Evolutionary conservation across 1,140 invertebrate genomes (phyloP).

Genomic region (Diabrotica undecimpunctata): DNA sequence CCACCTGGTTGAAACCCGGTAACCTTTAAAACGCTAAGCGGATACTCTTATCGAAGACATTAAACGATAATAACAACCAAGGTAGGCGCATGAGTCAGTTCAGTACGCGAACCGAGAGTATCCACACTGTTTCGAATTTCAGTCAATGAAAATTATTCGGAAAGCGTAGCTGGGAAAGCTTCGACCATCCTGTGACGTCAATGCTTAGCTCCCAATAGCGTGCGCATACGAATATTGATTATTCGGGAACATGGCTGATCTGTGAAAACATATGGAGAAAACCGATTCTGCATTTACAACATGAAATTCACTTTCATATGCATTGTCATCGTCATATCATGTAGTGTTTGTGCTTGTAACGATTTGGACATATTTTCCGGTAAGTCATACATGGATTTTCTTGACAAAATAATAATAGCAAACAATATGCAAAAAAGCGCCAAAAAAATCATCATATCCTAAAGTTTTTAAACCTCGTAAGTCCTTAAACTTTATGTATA

Average conservation of each 20-base stretch:
- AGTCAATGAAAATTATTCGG: slow-evolving; percentile 25
- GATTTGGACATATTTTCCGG: slow-evolving; percentile 35
- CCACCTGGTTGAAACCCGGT: too few relatives aligned
- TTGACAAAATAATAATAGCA: neutral
- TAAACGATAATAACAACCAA: slow-evolving; percentile 3
- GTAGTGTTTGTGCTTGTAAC: slow-evolving; percentile 31
- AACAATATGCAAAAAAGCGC: slow-evolving; percentile 5
- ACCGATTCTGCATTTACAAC: slow-evolving; percentile 25
- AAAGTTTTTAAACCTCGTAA: too few relatives aligned
- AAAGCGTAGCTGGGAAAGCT: slow-evolving; percentile 17
- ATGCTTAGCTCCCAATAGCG: slow-evolving; percentile 32
- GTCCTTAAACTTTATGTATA: too few relatives aligned
- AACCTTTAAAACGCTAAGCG: neutral
- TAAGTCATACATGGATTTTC: slow-evolving; percentile 25
- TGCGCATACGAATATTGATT: slow-evolving; percentile 36
- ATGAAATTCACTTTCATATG: slow-evolving; percentile 38
- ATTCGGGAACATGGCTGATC: slow-evolving; percentile 32
- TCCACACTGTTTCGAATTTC: slow-evolving; percentile 1
- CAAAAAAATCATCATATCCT: neutral
- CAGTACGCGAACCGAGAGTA: neutral
- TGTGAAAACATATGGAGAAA: slow-evolving; percentile 40
- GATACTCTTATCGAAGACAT: slow-evolving; percentile 10
- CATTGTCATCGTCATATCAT: slow-evolving; percentile 35
- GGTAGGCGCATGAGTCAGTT: slow-evolving; percentile 10
- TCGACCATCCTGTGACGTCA: slow-evolving; percentile 29